Evolutionary conservation across 2,797 vertebrate species (phyloP).

Genomic region (Hyperoplus immaculatus): DNA sequence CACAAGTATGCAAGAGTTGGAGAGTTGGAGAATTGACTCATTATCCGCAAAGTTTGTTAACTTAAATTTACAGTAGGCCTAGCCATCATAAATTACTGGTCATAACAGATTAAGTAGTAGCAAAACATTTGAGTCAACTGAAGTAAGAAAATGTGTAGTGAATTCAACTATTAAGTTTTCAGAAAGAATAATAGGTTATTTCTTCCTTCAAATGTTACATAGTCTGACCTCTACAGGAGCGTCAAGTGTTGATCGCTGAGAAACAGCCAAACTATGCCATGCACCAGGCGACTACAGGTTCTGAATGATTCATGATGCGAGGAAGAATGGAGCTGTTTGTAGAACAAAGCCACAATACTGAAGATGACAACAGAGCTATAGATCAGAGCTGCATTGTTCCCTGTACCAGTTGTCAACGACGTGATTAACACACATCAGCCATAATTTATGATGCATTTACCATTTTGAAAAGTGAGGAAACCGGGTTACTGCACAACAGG

Average conservation of each 20-base stretch:
- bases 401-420: background rate
- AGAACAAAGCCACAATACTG: conserved; percentile 49
- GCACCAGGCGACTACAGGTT: conserved; percentile 46
- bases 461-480: background rate
- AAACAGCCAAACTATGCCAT: conserved; percentile 1
- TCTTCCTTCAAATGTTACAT: background rate
- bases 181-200: background rate
- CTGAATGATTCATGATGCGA: conserved; percentile 49
- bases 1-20: background rate
- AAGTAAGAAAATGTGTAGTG: background rate
- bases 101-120: background rate
- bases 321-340: conserved; percentile 50
- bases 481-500: background rate
- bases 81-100: background rate
- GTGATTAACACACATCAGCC: conserved; percentile 6
- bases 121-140: background rate
- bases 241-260: conserved; percentile 5
- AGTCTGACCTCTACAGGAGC: background rate
- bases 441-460: background rate
- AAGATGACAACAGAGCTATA: conserved; percentile 42
- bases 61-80: too few relatives aligned
- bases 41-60: background rate
- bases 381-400: conserved; percentile 49
- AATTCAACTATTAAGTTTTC: background rate
- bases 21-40: background rate